These are phyloP conservation scores for Apogon hyalosoma DNA, from an alignment of 2,797 vertebrate genomes.

Conservation along the genomic window DNA sequence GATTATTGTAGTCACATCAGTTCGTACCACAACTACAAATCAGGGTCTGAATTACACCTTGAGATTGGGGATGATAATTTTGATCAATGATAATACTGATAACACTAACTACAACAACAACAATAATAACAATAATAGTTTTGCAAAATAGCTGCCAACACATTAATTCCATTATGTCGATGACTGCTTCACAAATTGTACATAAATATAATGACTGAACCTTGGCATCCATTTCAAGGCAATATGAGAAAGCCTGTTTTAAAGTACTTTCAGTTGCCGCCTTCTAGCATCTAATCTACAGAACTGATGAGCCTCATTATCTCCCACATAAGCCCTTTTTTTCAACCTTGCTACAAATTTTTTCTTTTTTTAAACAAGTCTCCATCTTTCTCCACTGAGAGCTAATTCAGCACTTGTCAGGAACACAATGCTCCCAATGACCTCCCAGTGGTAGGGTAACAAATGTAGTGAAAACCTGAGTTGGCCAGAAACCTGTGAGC, in stretches of 20 bases:
- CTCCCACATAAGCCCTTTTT: slow-evolving; percentile 60
- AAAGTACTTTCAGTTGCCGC: slow-evolving; percentile 39
- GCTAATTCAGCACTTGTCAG: slow-evolving; percentile 61
- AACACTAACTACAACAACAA: too few species aligned
- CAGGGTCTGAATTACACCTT: too few species aligned
- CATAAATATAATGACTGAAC: slow-evolving; percentile 11
- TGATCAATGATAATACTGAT: too few species aligned
- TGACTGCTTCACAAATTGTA: slow-evolving; percentile 6
- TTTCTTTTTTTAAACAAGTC: slow-evolving; percentile 24
- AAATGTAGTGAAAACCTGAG: slow-evolving; percentile 30
- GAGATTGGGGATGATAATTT: too few species aligned
- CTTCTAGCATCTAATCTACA: slow-evolving; percentile 54
- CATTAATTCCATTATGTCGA: slow-evolving; percentile 17
- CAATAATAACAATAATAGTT: too few species aligned
- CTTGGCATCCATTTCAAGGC: slow-evolving; percentile 23
- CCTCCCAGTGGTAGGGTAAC: slow-evolving; percentile 40
- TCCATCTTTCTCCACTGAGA: slow-evolving; percentile 57
- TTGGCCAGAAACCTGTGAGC: slow-evolving; percentile 22
- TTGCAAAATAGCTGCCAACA: background rate
- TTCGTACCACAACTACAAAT: too few species aligned
- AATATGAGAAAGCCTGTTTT: slow-evolving; percentile 50
- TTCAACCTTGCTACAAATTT: slow-evolving; percentile 60
- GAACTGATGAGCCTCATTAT: slow-evolving; percentile 60
- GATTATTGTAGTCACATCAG: too few species aligned
- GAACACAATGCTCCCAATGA: slow-evolving; percentile 54